Conservation (phyloP, 1,140 invertebrate species). For the Drosophila parabipectinata region DNA sequence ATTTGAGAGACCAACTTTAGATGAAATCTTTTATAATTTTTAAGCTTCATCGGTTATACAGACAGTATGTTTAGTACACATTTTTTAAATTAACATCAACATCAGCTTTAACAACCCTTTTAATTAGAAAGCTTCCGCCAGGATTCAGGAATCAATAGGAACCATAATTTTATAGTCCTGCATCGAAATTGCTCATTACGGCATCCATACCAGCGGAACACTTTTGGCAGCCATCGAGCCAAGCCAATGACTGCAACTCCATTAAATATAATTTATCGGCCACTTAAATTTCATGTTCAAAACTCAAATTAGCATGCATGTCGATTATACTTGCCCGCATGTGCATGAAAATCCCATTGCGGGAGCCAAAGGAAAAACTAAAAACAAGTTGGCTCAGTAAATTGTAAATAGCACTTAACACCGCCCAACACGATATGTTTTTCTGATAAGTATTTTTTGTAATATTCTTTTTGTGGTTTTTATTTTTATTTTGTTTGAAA, state of each 20-base stretch:
- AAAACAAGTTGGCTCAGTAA: conserved; percentile 49
- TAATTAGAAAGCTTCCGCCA: neutral
- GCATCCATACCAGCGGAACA: neutral
- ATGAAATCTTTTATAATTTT: too few species aligned
- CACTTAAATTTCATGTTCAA: conserved; percentile 61
- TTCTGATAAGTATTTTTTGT: neutral
- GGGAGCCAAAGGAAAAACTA: conserved; percentile 32
- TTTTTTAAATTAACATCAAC: too few species aligned
- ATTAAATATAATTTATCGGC: conserved; percentile 57
- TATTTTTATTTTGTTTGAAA: conserved; percentile 37
- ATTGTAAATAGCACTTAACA: conserved; percentile 50
- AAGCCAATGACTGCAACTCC: conserved; percentile 26
- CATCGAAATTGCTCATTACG: neutral
- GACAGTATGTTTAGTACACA: too few species aligned
- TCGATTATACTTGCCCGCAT: conserved; percentile 42
- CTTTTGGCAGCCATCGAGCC: conserved; percentile 2
- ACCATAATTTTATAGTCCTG: neutral
- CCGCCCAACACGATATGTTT: conserved; percentile 7
- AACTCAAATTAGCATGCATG: conserved; percentile 61
- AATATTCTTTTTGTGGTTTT: conserved; percentile 1
- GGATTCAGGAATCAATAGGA: neutral
- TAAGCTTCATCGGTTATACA: too few species aligned
- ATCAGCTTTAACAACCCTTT: neutral
- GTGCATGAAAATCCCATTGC: conserved; percentile 34
- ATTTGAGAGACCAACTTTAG: too few species aligned